Evolutionary conservation across 2,113 vertebrate species (phyloP), one percentile per base, ranked within the genome.

Genomic region (Podocnemis expansa): DNA sequence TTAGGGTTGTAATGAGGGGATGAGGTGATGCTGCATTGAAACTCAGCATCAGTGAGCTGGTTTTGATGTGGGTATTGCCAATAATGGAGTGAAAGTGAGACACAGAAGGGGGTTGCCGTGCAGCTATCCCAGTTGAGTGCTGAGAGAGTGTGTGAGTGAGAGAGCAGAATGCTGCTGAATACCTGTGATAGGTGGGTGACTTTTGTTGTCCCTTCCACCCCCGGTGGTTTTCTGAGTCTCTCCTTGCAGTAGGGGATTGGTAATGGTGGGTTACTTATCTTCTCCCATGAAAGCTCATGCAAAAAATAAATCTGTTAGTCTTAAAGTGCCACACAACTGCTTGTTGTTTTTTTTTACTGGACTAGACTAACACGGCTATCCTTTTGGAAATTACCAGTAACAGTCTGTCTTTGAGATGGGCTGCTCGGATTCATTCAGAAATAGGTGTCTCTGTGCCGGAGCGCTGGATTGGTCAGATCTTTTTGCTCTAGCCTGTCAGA

Each of bases 1-100:
- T 38, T 0, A 0, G 85, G 89, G 82, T 96, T 98, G 98, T 98
- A 98, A 98, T 98, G 97, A 98, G 93, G 86, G 96, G 94, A 89
- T 97, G 88, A 0, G 84, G 54, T 98, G 90, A 96, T 88, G 0
- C 0, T 0, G n/a, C 51, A 47, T 43, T 95, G 94, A 92, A 94
- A 93, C 78, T 83, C 45, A 11, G 84, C 70, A 0, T 5, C 34
- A 83, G 80, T 79, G 84, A 63, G 34, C 86, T 45, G 84, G 83
- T 70, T 8, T 2, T 85, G 89, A 11, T 89, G 92, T 73, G 58
- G 82, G 78, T 70, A 3, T 29, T n/a, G 1, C 0, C 51, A 5
- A 91, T 93, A 91, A 79, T 60, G 83, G 86, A 63, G 60, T 0
- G 0, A 76, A 31, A 24, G 54, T 49, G 22, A 3, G 54, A 0